These are phyloP conservation scores for Colistium nudipinnis DNA, from an alignment of 2,113 vertebrate genomes.

Conservation along the genomic window DNA sequence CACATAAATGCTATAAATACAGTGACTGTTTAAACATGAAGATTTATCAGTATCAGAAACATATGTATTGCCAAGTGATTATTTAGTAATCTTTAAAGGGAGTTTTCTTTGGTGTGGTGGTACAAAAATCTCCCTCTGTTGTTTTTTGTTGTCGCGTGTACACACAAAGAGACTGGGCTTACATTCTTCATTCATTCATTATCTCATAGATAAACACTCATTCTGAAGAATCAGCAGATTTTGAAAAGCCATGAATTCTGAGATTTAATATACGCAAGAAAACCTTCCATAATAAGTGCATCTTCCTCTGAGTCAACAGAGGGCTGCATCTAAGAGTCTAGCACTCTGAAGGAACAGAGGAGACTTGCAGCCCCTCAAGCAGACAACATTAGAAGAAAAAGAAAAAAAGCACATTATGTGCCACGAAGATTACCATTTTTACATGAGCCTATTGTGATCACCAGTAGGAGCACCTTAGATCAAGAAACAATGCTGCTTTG, in stretches of 20 bases:
- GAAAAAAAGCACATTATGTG: constrained; percentile 1
- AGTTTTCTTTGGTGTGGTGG: too few species aligned
- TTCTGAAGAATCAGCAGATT: constrained; percentile 6
- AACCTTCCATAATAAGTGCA: constrained; percentile 12
- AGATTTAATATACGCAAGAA: constrained; percentile 8
- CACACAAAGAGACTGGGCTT: background rate
- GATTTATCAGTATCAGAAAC: too few species aligned
- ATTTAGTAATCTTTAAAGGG: too few species aligned
- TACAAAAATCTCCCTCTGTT: background rate
- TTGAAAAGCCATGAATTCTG: background rate
- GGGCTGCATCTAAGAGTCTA: constrained; percentile 47
- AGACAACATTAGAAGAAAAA: constrained; percentile 26
- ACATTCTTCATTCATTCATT: constrained; percentile 7
- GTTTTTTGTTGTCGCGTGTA: background rate
- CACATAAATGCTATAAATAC: background rate
- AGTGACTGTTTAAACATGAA: constrained; percentile 6
- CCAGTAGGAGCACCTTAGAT: background rate
- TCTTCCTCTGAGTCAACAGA: constrained; percentile 29
- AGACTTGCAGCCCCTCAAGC: constrained; percentile 24
- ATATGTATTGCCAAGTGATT: too few species aligned
- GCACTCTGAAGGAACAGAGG: constrained; percentile 37
- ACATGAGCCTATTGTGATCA: constrained; percentile 13
- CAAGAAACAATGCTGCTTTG: background rate
- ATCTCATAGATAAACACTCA: background rate
- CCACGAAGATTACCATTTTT: background rate